phyloP scores from a whole-genome alignment of 2,888 invertebrate genomes.

The Flexamia atlantica region DNA sequence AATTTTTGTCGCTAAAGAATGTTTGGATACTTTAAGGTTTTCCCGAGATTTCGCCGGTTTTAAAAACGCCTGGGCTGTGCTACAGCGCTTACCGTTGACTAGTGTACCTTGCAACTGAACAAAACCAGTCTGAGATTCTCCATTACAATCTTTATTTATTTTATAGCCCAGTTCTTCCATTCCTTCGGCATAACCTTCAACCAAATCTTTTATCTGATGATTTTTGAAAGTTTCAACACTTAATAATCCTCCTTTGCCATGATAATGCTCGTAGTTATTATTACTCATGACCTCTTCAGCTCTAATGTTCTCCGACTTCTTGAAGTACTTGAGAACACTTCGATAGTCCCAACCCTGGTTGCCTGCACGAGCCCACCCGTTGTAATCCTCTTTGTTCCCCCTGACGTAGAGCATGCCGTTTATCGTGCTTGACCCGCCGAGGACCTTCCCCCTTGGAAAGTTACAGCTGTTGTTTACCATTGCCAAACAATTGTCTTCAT shows the following conservation, averaged over 20 bases:
- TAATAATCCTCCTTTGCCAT: slow-evolving; percentile 82
- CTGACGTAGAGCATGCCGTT: slow-evolving; percentile 47
- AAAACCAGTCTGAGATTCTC: slow-evolving; percentile 62
- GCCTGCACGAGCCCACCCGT: slow-evolving; percentile 39
- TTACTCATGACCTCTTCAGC: slow-evolving; percentile 67
- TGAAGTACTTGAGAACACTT: slow-evolving; percentile 69
- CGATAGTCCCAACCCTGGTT: slow-evolving; percentile 70
- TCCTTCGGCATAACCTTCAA: slow-evolving; percentile 74
- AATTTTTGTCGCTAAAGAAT: slow-evolving; percentile 79
- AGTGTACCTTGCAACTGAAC: slow-evolving; percentile 37
- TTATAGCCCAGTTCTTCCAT: slow-evolving; percentile 77
- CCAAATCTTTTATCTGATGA: slow-evolving; percentile 76
- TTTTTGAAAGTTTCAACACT: slow-evolving; percentile 80
- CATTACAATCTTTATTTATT: slow-evolving; percentile 72
- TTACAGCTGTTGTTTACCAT: slow-evolving; percentile 47
- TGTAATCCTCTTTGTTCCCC: slow-evolving; percentile 31
- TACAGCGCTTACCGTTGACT: slow-evolving; percentile 21
- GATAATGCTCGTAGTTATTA: slow-evolving; percentile 75
- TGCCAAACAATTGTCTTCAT: slow-evolving; percentile 47
- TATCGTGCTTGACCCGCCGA: slow-evolving; percentile 53
- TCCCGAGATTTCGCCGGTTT: slow-evolving; percentile 23
- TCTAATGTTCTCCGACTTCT: slow-evolving; percentile 68
- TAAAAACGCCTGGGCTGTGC: slow-evolving; percentile 48
- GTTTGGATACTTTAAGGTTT: slow-evolving; percentile 15
- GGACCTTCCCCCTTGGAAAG: slow-evolving; percentile 55